These are phyloP conservation scores for Cephonodes hylas DNA, from an alignment of 2,888 invertebrate species.

Conservation along the genomic window DNA sequence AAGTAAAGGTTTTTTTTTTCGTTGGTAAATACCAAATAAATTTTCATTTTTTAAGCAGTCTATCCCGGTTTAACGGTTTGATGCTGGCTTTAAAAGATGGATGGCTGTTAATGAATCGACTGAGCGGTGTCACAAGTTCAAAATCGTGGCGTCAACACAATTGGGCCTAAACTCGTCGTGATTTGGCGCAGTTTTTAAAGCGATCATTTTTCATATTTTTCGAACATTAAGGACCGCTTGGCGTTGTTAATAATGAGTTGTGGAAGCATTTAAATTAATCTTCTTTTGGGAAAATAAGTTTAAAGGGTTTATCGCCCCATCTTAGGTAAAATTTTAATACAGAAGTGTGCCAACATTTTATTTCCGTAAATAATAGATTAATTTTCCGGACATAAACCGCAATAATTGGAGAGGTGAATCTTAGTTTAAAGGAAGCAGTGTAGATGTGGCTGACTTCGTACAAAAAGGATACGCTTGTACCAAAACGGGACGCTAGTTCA, in stretches of 20 bases:
- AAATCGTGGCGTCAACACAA: slow-evolving; percentile 24
- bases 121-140: slow-evolving; percentile 44
- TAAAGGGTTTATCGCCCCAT: background rate
- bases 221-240: background rate
- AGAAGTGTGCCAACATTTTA: too few relatives aligned
- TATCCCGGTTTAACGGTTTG: slow-evolving; percentile 5
- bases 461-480: too few relatives aligned
- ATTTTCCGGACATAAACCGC: too few relatives aligned
- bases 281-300: background rate
- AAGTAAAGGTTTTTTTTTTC: too few relatives aligned
- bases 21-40: too few relatives aligned
- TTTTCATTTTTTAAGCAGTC: background rate
- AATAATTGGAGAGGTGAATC: too few relatives aligned
- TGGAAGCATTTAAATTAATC: background rate
- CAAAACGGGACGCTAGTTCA: too few relatives aligned
- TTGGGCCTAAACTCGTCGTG: background rate
- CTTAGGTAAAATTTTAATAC: too few relatives aligned
- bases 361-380: too few relatives aligned
- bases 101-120: slow-evolving; percentile 47
- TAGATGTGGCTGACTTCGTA: too few relatives aligned
- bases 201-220: background rate
- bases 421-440: too few relatives aligned
- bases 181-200: background rate
- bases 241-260: background rate
- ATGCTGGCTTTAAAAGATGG: slow-evolving; percentile 34